Evolutionary conservation across 1,140 invertebrate species (phyloP).

Genomic region (Zaprionus capensis): DNA sequence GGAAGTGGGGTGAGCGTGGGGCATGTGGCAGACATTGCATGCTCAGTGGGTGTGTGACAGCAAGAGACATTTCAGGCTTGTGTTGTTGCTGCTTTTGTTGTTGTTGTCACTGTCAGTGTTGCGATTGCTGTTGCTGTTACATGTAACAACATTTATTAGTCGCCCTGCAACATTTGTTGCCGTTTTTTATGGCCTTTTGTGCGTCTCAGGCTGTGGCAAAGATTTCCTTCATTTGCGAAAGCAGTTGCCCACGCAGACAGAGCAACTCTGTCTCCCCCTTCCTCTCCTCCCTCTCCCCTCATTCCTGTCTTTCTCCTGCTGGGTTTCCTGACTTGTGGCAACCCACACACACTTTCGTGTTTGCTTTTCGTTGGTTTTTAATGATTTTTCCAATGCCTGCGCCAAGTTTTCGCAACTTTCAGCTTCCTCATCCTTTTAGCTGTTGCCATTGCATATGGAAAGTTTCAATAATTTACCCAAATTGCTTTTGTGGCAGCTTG

Average conservation of each 20-base stretch:
- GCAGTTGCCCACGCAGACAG: conserved; percentile 49
- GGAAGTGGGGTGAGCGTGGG: neutral
- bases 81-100: conserved; percentile 48
- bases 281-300: neutral
- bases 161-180: conserved; percentile 76
- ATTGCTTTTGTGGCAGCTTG: conserved; percentile 70
- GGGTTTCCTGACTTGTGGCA: neutral
- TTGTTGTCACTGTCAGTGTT: conserved; percentile 43
- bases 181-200: conserved; percentile 66
- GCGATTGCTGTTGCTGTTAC: conserved; percentile 38
- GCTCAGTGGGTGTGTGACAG: conserved; percentile 51
- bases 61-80: conserved; percentile 51
- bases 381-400: conserved; percentile 47
- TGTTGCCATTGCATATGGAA: conserved; percentile 61
- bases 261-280: conserved; percentile 8
- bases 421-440: conserved; percentile 40
- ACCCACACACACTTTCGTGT: conserved; percentile 40
- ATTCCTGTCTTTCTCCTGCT: neutral
- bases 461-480: conserved; percentile 78
- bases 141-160: conserved; percentile 71
- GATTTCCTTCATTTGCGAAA: conserved; percentile 68
- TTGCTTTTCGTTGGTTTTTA: conserved; percentile 45
- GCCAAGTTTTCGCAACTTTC: conserved; percentile 30
- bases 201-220: conserved; percentile 43
- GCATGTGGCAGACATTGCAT: conserved; percentile 22